These are phyloP conservation scores for Ondatra zibethicus DNA, from an alignment of 2,113 vertebrate genomes.

Conservation along the genomic window DNA sequence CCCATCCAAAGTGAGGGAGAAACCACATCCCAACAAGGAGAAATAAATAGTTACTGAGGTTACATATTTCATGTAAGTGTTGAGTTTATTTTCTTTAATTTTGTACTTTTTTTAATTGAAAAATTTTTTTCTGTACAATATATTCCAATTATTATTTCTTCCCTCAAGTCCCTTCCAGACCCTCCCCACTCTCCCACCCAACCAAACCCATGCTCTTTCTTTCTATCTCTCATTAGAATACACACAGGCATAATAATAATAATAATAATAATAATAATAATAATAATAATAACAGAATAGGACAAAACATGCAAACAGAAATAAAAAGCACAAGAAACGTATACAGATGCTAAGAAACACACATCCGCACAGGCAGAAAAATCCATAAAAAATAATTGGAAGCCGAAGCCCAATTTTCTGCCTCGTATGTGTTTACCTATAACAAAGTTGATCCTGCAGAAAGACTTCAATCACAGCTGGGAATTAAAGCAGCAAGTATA, in stretches of 20 bases:
- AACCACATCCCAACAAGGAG: neutral
- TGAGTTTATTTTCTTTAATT: neutral
- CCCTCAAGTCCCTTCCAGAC: neutral
- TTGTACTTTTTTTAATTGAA: neutral
- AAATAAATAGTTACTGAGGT: neutral
- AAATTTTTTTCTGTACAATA: neutral
- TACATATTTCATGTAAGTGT: neutral
- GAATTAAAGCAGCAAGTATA: neutral
- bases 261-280: too few relatives aligned
- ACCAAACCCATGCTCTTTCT: neutral
- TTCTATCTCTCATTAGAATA: neutral
- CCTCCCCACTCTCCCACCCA: neutral
- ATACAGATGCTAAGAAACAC: neutral
- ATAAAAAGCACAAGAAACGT: neutral
- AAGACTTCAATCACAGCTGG: neutral
- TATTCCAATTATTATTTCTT: neutral
- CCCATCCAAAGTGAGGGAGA: neutral
- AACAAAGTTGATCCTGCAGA: neutral
- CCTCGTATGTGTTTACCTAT: neutral
- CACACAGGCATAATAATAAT: neutral
- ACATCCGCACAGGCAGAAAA: neutral
- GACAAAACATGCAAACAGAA: neutral
- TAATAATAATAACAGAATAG: neutral
- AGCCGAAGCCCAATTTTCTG: neutral
- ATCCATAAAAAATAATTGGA: neutral